Base-by-base conservation (phyloP, 2,797 vertebrate genomes). In the Prunella strophiata region DNA sequence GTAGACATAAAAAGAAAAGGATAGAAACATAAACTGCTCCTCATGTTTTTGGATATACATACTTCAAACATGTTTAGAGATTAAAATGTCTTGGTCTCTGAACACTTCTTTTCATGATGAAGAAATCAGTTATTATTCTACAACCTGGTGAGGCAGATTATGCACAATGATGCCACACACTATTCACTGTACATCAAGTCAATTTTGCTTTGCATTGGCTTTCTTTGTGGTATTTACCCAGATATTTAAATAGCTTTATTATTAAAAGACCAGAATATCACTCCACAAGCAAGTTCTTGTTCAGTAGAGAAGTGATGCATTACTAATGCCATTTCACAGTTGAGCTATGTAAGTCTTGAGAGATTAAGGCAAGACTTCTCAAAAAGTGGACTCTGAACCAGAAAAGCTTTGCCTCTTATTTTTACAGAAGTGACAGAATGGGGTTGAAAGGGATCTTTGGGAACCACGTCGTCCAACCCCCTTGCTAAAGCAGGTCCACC, bases 91-190 rank as follows among this genome's bases (percentile, higher is more conserved):
- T 34, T 40, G 21, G 34, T 23, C 32, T 58, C 48, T 43, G 27
- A 78, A 85, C 19, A 55, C 4, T 42, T 42, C 12, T 55, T 38
- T 66, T 30, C 19, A 58, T 45, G 16, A 66, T 2, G 29, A 61
- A 81, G 58, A 78, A 79, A 77, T 38, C n/a, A 61, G 58, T 32
- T 68, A 36, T 40, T 66, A 50, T 38, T 88, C 45, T 19, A 66
- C 52, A 68, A 11, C 9, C 36, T 27, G 16, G 12, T 42, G 43
- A 79, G 20, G 17, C 13, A 88, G 21, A 65, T 25, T 50, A 48
- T 25, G 42, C n/a, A 72, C 23, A 71, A 27, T 5, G 26, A 62
- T 47, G 54, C 23, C 47, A 59, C 1, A 3, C 0, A 0, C 19
- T 80, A 14, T 78, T 91, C 40, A 78, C 25, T 16, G 11, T 42